These are phyloP conservation scores for Drosophila arawakana DNA, from an alignment of 1,140 invertebrate species.

Conservation along the genomic window DNA sequence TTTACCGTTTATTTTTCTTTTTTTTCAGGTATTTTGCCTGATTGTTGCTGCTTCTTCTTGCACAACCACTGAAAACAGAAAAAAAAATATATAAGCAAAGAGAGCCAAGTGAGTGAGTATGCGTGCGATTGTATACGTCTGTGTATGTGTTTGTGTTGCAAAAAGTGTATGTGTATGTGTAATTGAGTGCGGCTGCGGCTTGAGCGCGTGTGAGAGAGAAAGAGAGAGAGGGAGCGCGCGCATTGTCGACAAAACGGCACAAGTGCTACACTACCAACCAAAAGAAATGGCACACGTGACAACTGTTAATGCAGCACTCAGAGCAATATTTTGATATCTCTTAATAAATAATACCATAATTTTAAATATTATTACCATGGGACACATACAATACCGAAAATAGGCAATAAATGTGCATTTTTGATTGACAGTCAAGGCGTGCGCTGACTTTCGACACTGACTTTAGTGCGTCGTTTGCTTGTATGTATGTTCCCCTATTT, in stretches of 20 bases:
- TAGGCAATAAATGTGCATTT: constrained; percentile 1
- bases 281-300: constrained; percentile 45
- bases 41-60: constrained; percentile 82
- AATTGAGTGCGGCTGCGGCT: constrained; percentile 62
- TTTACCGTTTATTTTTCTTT: constrained; percentile 83
- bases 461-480: constrained; percentile 39
- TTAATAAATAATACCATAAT: not conserved
- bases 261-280: constrained; percentile 69
- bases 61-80: constrained; percentile 82
- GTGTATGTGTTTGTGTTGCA: constrained; percentile 51
- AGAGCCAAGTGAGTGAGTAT: constrained; percentile 62
- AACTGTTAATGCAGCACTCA: not conserved
- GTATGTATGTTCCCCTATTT: constrained; percentile 38
- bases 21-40: constrained; percentile 82
- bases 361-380: not conserved
- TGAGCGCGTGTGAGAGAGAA: constrained; percentile 58
- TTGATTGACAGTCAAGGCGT: not conserved
- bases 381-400: not conserved
- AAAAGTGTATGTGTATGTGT: constrained; percentile 47
- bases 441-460: constrained; percentile 29
- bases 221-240: constrained; percentile 70
- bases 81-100: constrained; percentile 67
- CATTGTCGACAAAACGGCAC: constrained; percentile 77
- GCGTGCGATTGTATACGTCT: constrained; percentile 45
- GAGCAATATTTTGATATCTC: not conserved